Evolutionary conservation across 2,888 invertebrate species (phyloP), one percentile per base, ranked within the genome.

Genomic region (Altica lythri): DNA sequence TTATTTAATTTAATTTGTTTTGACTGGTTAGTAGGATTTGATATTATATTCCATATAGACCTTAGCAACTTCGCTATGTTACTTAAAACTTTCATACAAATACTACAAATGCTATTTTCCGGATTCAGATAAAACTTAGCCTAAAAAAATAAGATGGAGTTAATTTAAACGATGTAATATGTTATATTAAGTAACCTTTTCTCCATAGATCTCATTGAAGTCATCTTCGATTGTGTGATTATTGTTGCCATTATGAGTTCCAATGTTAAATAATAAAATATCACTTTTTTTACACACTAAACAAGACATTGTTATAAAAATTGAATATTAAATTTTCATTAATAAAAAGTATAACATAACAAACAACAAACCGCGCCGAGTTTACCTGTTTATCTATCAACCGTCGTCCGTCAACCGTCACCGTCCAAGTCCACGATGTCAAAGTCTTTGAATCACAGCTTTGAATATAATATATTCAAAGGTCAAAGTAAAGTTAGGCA

Each of bases 21-120:
- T 13, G 45, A 47, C 9, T 60, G 51, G 32, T 57, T 57, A 9
- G 42, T 30, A 12, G 51, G 42, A 18, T 57, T 48, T 8, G 54
- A 50, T 25, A 67, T 61, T n/a, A 59, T 40, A n/a, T 55, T 53
- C 45, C 63, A 47, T 9, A 67, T 43, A 9, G 51, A 46, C n/a
- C 53, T 52, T 22, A 61, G 62, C 4, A 60, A 38, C 47, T 59
- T 62, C 3, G 59, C 63, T 12, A 65, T 55, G 22, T 62, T 62
- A 10, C 63, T 63, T 8, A 67, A 51, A 35, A 65, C 57, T 32
- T 59, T 62, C 58, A 61, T 59, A 37, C 67, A 67, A 9, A 56
- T 42, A 50, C 60, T 60, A 50, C 67, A 67, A 12, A 67, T 58
- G 17, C 50, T 53, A 45, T 64, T 61, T 8, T 57, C 57, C 1